Evolutionary conservation across 2,113 vertebrate species (phyloP).

Genomic region (Syrrhaptes paradoxus): DNA sequence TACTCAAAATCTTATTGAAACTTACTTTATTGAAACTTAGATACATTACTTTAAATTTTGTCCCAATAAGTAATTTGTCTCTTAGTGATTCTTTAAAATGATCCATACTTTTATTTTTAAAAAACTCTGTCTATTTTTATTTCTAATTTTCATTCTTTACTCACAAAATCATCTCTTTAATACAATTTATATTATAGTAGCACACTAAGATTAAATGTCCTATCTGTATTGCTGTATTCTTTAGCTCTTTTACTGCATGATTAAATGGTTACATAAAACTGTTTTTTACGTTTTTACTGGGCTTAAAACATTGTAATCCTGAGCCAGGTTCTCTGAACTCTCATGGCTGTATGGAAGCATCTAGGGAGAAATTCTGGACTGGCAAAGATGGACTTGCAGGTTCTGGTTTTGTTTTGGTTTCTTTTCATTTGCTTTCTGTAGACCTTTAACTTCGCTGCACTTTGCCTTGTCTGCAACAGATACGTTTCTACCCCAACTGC

Average conservation of each 20-base stretch:
- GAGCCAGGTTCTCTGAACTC: background rate
- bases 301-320: background rate
- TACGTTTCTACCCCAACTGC: rapidly evolving
- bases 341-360: background rate
- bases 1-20: background rate
- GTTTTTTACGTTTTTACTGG: background rate
- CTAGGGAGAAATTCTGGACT: background rate
- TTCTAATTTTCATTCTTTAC: background rate
- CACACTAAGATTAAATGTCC: rapidly evolving
- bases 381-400: background rate
- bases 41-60: background rate
- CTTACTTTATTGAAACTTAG: background rate
- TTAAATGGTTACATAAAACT: background rate
- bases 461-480: background rate
- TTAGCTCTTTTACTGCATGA: background rate
- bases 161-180: background rate
- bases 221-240: background rate
- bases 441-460: background rate
- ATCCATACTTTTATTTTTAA: background rate
- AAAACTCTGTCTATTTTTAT: background rate
- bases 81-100: background rate
- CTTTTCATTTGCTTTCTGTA: background rate
- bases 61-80: background rate
- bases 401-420: background rate
- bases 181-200: background rate